phyloP scores from a whole-genome alignment of 2,888 invertebrate genomes.

The Invenusta paracnida region DNA sequence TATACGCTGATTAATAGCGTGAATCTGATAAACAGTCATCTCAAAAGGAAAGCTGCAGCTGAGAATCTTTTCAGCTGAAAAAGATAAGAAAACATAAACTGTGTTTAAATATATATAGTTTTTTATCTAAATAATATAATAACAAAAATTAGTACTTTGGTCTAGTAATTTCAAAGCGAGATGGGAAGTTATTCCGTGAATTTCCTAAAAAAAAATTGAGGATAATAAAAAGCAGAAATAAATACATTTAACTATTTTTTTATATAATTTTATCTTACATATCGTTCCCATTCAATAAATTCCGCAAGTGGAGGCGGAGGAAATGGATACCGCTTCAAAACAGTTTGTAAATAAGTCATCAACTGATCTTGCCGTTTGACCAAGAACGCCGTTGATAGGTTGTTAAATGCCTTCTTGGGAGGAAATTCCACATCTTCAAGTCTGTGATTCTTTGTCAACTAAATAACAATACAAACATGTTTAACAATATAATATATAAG shows the following conservation, averaged over 20 bases:
- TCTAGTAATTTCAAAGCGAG: slow-evolving; percentile 74
- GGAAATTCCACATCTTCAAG: slow-evolving; percentile 80
- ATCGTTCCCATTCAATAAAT: slow-evolving; percentile 80
- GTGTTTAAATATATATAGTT: too few relatives aligned
- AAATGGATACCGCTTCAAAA: slow-evolving; percentile 68
- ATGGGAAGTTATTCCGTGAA: slow-evolving; percentile 76
- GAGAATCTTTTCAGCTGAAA: slow-evolving; percentile 30
- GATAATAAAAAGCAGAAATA: too few relatives aligned
- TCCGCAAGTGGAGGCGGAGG: slow-evolving; percentile 76
- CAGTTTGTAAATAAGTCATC: slow-evolving; percentile 72
- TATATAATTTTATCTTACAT: slow-evolving; percentile 63
- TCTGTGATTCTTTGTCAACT: slow-evolving; percentile 64
- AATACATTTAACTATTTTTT: too few relatives aligned
- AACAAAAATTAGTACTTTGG: slow-evolving; percentile 60
- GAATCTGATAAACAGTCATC: slow-evolving; percentile 76
- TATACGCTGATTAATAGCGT: slow-evolving; percentile 81
- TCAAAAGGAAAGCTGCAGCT: slow-evolving; percentile 60
- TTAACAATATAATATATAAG: too few relatives aligned
- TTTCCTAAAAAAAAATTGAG: slow-evolving; percentile 65
- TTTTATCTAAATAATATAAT: too few relatives aligned
- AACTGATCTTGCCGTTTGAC: slow-evolving; percentile 75
- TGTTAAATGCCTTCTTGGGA: slow-evolving; percentile 85
- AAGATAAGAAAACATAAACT: neutral
- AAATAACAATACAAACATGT: neutral
- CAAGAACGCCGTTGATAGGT: slow-evolving; percentile 79